Base-by-base conservation (phyloP, 2,113 vertebrate genomes). In the Indri indri region DNA sequence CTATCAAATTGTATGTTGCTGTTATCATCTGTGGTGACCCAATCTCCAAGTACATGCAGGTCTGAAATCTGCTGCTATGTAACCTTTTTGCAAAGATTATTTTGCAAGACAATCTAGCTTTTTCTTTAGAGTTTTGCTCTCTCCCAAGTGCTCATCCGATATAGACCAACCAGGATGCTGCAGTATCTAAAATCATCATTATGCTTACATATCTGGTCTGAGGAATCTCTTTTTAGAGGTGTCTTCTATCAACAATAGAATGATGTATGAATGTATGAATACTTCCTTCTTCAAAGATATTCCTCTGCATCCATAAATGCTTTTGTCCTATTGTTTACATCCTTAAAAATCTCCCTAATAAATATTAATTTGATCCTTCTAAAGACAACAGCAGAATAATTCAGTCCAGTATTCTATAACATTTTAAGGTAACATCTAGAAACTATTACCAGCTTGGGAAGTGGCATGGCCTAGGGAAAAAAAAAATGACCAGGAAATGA, bases 101-200 rank as follows among this genome's bases (percentile, higher is more conserved):
- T 90, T 88, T 66, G 1, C 9, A 83, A 23, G 9, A 20, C n/a
- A 61, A 4, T 0, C 9, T 50, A 37, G 32, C 2, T 23, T 79
- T 96, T 32, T 84, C 23, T 40, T 92, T 59, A 13, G 3, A 7
- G 2, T 86, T 63, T 34, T 59, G 0, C 27, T 66, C 17, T 32
- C 7, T 42, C 3, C 6, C 22, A 20, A 68, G 1, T 68, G 9
- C 22, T 25, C 14, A n/a, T 2, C 2, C 11, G 6, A 18, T 13
- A 14, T 2, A 14, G 23, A 4, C 1, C 6, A 87, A 27, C 5
- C 52, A 59, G 45, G 8, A 74, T 52, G 0, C 3, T 73, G 37
- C 63, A 42, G 8, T 50, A 52, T 18, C 23, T 37, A 45, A 63
- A 66, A 37, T 22, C 17, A 59, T 18, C 14, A 40, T 27, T 52